Base-by-base conservation (phyloP, 2,113 vertebrate genomes). In the Rattus rattus region DNA sequence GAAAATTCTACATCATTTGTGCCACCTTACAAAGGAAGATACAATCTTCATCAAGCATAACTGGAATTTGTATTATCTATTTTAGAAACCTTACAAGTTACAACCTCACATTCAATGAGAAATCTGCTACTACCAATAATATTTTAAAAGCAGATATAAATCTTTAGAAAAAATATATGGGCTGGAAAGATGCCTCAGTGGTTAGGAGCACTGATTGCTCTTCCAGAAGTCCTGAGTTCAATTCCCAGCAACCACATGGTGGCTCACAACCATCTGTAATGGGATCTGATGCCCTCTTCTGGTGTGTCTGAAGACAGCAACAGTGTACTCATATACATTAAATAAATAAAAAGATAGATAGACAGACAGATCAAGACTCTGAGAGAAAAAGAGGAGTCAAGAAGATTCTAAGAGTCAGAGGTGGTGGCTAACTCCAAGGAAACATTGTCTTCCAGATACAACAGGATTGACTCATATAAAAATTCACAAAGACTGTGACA, bases 101-200 rank as follows among this genome's bases (percentile, higher is more conserved):
- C 80, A 91, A 90, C 0, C 0, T 94, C 63, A 70, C 81, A 79
- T 94, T 97, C 93, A 96, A 13, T 90, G 97, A 94, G 84, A 93
- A 98, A 97, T 95, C 88, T 95, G 75, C 83, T 96, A n/a, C 77
- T 94, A 97, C 77, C 79, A 96, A 91, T 95, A 96, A 80, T 81
- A 97, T 89, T 96, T 94, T 96, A 88, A 97, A 91, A 91, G 85
- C 98, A 93, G 52, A 97, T 28, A 96, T 83, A 96, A 79, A 97
- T 90, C 91, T 95, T 61, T 54, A 88, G 30, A 54, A 54, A 7
- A 28, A 13, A 76, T 47, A 67, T n/a, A 43, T 43, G 43, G 43
- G 43, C 43, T 43, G 43, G 43, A 43, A 43, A 43, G 43, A 43
- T 43, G 43, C 2, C 43, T 43, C 43, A 43, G 43, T 43, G 43